Evolutionary conservation across 2,797 vertebrate species (phyloP).

Genomic region (Manis crassicaudata): DNA sequence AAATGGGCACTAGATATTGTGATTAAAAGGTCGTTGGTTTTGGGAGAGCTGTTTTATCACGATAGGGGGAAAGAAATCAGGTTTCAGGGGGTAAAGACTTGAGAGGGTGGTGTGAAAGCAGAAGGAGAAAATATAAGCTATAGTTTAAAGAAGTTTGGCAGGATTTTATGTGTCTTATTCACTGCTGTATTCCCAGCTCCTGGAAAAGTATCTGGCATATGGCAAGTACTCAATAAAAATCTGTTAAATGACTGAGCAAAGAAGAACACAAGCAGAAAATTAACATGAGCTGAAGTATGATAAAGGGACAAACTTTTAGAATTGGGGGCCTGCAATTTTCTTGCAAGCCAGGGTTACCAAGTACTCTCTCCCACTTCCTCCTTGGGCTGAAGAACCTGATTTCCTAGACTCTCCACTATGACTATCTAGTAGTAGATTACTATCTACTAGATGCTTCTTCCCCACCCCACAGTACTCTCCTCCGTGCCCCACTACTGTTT

Average conservation of each 20-base stretch:
- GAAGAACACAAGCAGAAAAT: constrained; percentile 26
- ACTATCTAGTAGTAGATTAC: not conserved
- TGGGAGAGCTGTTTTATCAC: not conserved
- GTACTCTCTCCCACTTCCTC: not conserved
- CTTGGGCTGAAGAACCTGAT: not conserved
- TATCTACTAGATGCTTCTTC: not conserved
- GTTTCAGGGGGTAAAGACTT: not conserved
- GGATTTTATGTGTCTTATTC: constrained; percentile 27
- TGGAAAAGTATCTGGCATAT: not conserved
- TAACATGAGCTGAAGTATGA: not conserved
- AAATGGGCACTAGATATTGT: not conserved
- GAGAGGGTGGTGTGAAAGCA: not conserved
- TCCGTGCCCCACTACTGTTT: not conserved
- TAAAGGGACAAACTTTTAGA: not conserved
- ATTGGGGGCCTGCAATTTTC: not conserved
- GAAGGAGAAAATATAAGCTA: not conserved
- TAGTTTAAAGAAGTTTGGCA: not conserved
- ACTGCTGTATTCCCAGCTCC: not conserved
- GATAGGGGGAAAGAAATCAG: not conserved
- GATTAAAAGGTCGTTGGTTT: not conserved
- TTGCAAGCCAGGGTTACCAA: not conserved
- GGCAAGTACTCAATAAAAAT: not conserved
- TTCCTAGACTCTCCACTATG: not conserved
- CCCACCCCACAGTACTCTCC: no score
- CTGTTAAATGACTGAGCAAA: constrained; percentile 15